Percentiles rank a stretch among this genome's conserved stretches.
Conservation (phyloP, 2,797 vertebrate genomes). For the Danio aesculapii region DNA sequence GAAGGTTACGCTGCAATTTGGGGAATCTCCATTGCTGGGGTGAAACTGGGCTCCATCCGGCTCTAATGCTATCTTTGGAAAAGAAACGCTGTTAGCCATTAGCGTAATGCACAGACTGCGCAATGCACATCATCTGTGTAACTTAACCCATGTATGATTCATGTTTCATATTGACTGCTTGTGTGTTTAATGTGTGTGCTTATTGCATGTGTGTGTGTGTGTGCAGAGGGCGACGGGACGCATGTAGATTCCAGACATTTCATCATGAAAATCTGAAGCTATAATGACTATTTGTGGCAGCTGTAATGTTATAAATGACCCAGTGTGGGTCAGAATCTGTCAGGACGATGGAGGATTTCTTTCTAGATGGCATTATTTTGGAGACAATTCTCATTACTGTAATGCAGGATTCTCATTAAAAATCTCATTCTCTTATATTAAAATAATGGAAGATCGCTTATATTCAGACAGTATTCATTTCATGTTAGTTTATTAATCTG, state of each 20-base stretch:
- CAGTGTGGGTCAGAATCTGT: background rate
- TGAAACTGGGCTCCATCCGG: background rate
- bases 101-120: conserved; percentile 33
- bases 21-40: background rate
- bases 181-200: no score
- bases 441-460: background rate
- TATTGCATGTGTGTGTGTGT: no score
- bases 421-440: background rate
- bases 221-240: background rate
- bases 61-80: conserved; percentile 19
- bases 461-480: background rate
- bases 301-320: background rate
- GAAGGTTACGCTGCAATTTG: conserved; percentile 21
- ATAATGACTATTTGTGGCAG: background rate
- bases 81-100: conserved; percentile 29
- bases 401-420: background rate
- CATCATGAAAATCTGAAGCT: background rate
- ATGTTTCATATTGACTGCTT: background rate
- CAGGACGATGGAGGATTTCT: background rate
- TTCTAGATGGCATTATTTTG: background rate
- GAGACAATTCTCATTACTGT: background rate
- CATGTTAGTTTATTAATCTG: background rate
- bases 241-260: background rate
- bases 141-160: conserved; percentile 45
- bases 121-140: conserved; percentile 40